Percentiles rank a stretch among this genome's conserved stretches.
Evolutionary conservation across 1,140 invertebrate species (phyloP).

Genomic region (Heterodera carotae): DNA sequence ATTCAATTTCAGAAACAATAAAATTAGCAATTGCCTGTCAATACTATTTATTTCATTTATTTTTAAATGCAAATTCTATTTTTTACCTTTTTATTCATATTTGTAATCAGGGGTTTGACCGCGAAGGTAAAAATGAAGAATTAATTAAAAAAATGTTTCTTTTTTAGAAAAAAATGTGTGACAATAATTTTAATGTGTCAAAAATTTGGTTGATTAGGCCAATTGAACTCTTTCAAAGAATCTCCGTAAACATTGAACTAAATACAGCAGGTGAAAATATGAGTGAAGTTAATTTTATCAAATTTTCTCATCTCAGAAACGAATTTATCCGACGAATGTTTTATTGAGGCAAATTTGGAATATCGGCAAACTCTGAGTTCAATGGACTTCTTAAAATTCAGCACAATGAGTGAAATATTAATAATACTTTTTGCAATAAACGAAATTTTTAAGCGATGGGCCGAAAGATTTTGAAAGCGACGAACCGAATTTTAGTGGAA

Average conservation of each 20-base stretch:
- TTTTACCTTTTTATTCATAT: background rate
- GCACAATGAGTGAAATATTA: background rate
- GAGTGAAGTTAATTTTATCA: background rate
- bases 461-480: background rate
- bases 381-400: background rate
- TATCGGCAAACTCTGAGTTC: background rate
- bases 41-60: no score
- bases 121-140: background rate
- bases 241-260: background rate
- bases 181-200: background rate
- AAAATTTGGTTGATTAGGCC: background rate
- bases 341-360: background rate
- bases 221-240: background rate
- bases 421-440: background rate
- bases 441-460: background rate
- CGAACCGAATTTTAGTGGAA: background rate
- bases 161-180: background rate
- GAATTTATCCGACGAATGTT: background rate
- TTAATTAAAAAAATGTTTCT: background rate
- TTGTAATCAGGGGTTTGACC: background rate
- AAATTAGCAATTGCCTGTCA: no score
- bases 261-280: background rate
- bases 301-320: background rate
- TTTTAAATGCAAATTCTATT: background rate
- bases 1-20: no score